Conservation (phyloP, 1,140 invertebrate species). For the Contarinia nasturtii region DNA sequence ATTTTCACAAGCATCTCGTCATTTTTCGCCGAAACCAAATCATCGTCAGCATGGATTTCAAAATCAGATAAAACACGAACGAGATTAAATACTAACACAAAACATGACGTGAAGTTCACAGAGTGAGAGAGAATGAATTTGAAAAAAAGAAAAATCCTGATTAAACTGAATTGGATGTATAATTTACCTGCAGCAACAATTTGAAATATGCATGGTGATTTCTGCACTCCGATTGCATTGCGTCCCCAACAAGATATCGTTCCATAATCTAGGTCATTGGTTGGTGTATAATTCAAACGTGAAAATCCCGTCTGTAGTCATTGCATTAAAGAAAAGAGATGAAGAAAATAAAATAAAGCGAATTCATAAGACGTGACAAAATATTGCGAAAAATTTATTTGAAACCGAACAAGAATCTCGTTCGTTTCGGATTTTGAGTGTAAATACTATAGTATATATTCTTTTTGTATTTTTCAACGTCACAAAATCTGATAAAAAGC, state of each 20-base stretch:
- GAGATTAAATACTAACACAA: not conserved
- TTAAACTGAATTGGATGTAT: not conserved
- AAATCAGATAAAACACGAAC: too few species aligned
- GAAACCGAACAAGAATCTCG: too few species aligned
- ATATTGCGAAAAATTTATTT: too few species aligned
- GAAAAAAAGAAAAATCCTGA: not conserved
- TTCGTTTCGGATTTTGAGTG: not conserved
- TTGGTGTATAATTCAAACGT: constrained; percentile 66
- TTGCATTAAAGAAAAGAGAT: not conserved
- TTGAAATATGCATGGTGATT: constrained; percentile 70
- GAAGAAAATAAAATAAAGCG: not conserved
- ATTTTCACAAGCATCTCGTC: too few species aligned
- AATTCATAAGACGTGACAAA: not conserved
- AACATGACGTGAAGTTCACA: not conserved
- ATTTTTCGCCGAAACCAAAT: too few species aligned
- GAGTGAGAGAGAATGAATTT: not conserved
- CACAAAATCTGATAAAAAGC: not conserved
- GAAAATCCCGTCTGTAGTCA: constrained; percentile 31
- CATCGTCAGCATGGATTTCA: too few species aligned
- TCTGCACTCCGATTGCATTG: constrained; percentile 63
- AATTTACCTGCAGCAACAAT: constrained; percentile 42
- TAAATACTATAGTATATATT: not conserved
- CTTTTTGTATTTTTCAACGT: not conserved
- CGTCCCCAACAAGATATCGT: constrained; percentile 66
- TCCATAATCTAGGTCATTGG: constrained; percentile 71